phyloP scores from a whole-genome alignment of 2,888 invertebrate species.

The Agrochola lychnidis region DNA sequence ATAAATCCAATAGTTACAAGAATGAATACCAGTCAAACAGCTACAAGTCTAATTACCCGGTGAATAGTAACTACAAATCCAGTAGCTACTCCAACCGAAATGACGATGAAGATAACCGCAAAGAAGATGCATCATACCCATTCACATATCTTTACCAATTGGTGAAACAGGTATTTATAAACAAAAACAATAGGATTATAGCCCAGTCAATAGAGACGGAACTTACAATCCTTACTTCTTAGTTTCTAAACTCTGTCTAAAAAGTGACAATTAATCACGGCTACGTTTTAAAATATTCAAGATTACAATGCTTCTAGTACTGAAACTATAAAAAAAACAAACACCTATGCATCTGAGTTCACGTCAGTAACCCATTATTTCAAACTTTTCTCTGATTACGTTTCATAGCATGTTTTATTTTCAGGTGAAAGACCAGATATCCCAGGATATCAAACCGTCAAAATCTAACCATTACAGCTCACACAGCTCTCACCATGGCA shows the following conservation, averaged over 20 bases:
- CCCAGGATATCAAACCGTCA: conserved; percentile 1
- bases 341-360: background rate
- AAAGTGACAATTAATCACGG: background rate
- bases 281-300: no score
- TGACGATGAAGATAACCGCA: conserved; percentile 17
- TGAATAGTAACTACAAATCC: conserved; percentile 35
- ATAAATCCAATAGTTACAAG: conserved; percentile 10
- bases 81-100: conserved; percentile 27
- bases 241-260: background rate
- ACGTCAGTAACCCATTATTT: background rate
- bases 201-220: no score
- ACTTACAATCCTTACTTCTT: background rate
- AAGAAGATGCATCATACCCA: conserved; percentile 41
- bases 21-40: conserved; percentile 26
- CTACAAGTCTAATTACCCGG: conserved; percentile 13
- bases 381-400: background rate
- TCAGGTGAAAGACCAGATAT: conserved; percentile 33
- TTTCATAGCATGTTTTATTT: conserved; percentile 8
- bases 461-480: conserved; percentile 32
- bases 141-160: conserved; percentile 51
- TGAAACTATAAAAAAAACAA: background rate
- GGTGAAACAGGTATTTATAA: conserved; percentile 52
- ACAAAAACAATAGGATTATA: background rate
- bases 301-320: no score
- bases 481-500: background rate